Percentiles rank a stretch among this genome's conserved stretches.
Evolutionary conservation across 64 coral and sea anemone genomes (phyloP).

Genomic region (Hydrozoanthus tunicans): DNA sequence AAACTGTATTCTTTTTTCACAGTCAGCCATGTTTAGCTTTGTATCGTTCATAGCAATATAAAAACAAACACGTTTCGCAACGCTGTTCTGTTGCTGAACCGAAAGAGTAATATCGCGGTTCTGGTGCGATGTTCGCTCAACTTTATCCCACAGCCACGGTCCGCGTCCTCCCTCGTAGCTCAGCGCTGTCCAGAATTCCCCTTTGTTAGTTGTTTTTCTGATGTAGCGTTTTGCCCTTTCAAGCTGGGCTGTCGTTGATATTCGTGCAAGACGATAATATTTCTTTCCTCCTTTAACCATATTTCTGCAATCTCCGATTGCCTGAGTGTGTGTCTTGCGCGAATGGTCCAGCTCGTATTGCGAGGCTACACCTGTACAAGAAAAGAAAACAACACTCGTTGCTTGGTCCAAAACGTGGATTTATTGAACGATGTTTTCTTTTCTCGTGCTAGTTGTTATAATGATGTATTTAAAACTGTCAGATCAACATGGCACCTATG

Average conservation of each 20-base stretch:
- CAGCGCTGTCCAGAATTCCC: conserved; percentile 10
- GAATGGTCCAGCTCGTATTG: background rate
- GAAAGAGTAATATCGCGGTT: conserved; percentile 20
- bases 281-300: no score
- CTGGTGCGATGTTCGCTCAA: background rate
- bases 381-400: no score
- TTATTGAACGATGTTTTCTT: no score
- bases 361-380: no score
- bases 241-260: background rate
- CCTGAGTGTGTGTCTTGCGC: background rate
- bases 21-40: background rate
- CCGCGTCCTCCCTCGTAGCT: background rate
- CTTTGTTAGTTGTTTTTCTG: background rate
- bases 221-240: background rate
- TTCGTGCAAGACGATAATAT: conserved; percentile 5
- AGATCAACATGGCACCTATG: no score
- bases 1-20: background rate
- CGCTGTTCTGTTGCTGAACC: background rate
- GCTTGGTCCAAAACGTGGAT: no score
- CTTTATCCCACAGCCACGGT: background rate
- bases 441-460: no score
- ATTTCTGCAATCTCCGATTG: background rate
- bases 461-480: no score
- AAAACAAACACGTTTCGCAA: background rate
- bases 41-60: background rate